phyloP scores from a whole-genome alignment of 2,888 invertebrate species.

The Morpho deidamia region DNA sequence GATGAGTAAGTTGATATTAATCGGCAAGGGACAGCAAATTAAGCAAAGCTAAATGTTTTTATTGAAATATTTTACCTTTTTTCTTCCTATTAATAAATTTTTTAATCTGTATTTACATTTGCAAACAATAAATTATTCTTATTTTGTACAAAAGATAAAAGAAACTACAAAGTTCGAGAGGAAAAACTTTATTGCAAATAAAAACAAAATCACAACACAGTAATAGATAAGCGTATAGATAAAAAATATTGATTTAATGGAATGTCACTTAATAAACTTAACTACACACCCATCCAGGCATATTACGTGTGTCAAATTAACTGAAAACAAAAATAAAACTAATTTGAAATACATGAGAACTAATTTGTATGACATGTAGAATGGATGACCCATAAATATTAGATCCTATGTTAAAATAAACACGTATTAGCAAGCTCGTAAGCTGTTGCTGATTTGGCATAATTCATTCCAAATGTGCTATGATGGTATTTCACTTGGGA shows the following conservation, averaged over 20 bases:
- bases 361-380: slow-evolving; percentile 3
- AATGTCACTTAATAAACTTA: slow-evolving; percentile 31
- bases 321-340: slow-evolving; percentile 61
- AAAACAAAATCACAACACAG: slow-evolving; percentile 28
- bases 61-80: slow-evolving; percentile 1
- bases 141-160: neutral
- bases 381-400: slow-evolving; percentile 1
- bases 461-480: too few species aligned
- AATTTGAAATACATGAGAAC: slow-evolving; percentile 36
- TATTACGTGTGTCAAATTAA: slow-evolving; percentile 67
- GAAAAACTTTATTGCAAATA: slow-evolving; percentile 43
- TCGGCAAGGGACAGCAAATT: neutral
- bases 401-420: neutral
- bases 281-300: slow-evolving; percentile 70
- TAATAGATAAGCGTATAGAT: slow-evolving; percentile 33
- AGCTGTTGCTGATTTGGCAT: too few species aligned
- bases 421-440: too few species aligned
- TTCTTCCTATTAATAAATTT: neutral
- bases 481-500: too few species aligned
- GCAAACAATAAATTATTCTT: neutral
- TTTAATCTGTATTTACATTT: slow-evolving; percentile 1
- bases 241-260: slow-evolving; percentile 36
- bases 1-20: neutral
- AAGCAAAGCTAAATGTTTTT: slow-evolving; percentile 2
- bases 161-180: slow-evolving; percentile 24